Evolutionary conservation across 2,888 invertebrate genomes (phyloP), one percentile per base, ranked within the genome.

Genomic region (Cryptus viduatorius): DNA sequence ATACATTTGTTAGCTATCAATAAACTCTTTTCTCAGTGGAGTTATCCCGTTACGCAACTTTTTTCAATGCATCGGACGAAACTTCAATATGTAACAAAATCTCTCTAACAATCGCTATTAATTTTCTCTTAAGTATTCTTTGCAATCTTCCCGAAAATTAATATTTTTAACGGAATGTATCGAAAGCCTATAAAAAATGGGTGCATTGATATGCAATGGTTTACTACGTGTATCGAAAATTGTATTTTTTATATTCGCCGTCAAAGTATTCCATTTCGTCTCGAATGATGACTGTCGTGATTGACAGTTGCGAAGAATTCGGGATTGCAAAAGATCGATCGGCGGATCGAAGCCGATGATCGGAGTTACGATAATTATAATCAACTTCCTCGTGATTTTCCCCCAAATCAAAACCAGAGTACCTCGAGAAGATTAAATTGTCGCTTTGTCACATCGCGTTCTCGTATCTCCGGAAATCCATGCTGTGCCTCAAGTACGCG

Each of bases 371-470:
- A 76, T 76, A 76, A 65, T 65, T 53, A 48, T 50, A 76, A 65
- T 76, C 76, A 53, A 76, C n/a, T 37, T 42, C 50, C 42, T 50
- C 50, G 76, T 14, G n/a, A 14, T 31, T 37, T 75, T 75, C 37
- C 50, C 24, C 42, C 65, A 53, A 76, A 65, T 76, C 53, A 44
- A 42, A 65, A 14, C 10, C 19, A 8, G 46, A 42, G 12, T 76
- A 24, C 19, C 37, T 3, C 0, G 42, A 10, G 65, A 4, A 65
- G 76, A 76, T 76, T 56, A 76, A 53, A 46, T 37, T 16, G 75
- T 14, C 76, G 50, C 50, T 65, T 65, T 24, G 65, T 37, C 76
- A 50, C 14, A 53, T 24, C 24, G 50, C 42, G 4, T 19, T 10
- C 12, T 1, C 72, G 56, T 76, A 76, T 76, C 76, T 37, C 37